These are phyloP conservation scores for Percopsis omiscomaycus DNA, from an alignment of 2,797 vertebrate species.

Conservation along the genomic window DNA sequence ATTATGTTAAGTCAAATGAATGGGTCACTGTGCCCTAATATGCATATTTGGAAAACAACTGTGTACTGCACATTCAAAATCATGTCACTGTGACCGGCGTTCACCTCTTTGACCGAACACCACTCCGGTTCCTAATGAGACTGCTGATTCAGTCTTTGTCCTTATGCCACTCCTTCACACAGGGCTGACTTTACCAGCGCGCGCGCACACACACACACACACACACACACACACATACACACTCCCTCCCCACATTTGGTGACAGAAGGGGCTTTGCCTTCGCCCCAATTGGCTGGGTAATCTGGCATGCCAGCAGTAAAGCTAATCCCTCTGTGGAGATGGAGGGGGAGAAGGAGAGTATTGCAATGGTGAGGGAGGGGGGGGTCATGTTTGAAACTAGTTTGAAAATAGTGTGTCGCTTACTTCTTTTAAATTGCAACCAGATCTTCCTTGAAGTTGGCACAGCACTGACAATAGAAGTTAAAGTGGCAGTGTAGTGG, in stretches of 20 bases:
- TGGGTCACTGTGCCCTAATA: slow-evolving; percentile 12
- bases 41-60: slow-evolving; percentile 17
- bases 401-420: too few relatives aligned
- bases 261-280: slow-evolving; percentile 73
- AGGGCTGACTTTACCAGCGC: slow-evolving; percentile 10
- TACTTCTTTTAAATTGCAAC: too few relatives aligned
- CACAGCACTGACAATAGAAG: too few relatives aligned
- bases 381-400: slow-evolving; percentile 4
- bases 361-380: slow-evolving; percentile 6
- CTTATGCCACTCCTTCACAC: slow-evolving; percentile 24
- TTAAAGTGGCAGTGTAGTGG: too few relatives aligned
- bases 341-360: slow-evolving; percentile 5
- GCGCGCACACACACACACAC: slow-evolving; percentile 20
- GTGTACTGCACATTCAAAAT: background rate
- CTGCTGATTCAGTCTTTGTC: slow-evolving; percentile 10
- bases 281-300: slow-evolving; percentile 72
- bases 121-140: slow-evolving; percentile 3
- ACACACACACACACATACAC: slow-evolving; percentile 7
- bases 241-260: slow-evolving; percentile 20
- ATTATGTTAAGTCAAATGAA: slow-evolving; percentile 16
- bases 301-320: slow-evolving; percentile 60
- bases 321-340: slow-evolving; percentile 57
- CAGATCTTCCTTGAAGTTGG: too few relatives aligned
- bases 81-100: background rate
- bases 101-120: slow-evolving; percentile 7